phyloP scores from a whole-genome alignment of 2,113 vertebrate species.

The Poicephalus gulielmi region DNA sequence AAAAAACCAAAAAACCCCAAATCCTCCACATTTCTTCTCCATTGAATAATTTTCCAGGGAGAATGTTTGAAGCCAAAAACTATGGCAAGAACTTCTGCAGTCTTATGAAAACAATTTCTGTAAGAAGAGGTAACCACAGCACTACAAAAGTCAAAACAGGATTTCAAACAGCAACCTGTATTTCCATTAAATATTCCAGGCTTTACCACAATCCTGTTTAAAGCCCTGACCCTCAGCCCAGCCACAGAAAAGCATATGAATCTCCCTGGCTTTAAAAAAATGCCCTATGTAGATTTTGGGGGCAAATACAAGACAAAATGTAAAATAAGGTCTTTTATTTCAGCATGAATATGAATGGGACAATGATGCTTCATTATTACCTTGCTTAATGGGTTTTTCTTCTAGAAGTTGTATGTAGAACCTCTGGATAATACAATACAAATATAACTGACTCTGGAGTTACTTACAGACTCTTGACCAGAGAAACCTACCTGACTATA shows the following conservation, averaged over 20 bases:
- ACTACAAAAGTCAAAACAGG: neutral
- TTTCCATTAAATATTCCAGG: neutral
- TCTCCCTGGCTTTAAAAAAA: neutral
- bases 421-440: neutral
- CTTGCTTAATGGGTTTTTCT: neutral
- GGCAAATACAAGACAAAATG: neutral
- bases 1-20: neutral
- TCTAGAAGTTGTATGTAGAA: neutral
- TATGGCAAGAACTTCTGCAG: neutral
- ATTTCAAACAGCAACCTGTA: neutral
- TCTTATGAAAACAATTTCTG: neutral
- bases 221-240: neutral
- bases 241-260: neutral
- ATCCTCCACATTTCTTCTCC: neutral
- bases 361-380: neutral
- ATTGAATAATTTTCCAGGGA: slow-evolving; percentile 29
- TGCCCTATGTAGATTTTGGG: neutral
- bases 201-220: neutral
- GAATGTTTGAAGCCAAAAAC: slow-evolving; percentile 3
- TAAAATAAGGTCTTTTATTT: neutral
- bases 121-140: neutral
- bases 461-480: neutral
- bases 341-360: neutral
- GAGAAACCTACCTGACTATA: neutral
- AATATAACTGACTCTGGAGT: neutral